A percentile compares a stretch with the other conserved stretches of the same genome.
These are phyloP conservation scores for Hermaeophaga mercurialis DNA, from an alignment of 2,888 invertebrate genomes.

Conservation along the genomic window DNA sequence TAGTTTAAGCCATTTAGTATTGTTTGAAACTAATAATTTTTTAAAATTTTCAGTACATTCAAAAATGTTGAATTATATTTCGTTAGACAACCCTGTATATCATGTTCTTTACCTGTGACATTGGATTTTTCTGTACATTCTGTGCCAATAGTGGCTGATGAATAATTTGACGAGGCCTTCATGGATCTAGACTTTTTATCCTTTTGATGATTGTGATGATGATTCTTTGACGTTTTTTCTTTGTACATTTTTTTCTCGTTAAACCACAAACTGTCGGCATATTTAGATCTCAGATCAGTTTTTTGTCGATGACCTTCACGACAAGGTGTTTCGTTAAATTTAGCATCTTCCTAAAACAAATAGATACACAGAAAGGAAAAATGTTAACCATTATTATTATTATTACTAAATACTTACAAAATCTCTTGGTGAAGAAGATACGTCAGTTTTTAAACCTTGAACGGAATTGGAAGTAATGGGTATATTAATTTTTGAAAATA, in stretches of 20 bases:
- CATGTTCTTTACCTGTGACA: not conserved
- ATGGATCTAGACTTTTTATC: slow-evolving; percentile 6
- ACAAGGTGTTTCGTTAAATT: too few relatives aligned
- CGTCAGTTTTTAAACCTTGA: not conserved
- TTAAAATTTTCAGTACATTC: too few relatives aligned
- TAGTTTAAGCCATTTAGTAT: too few relatives aligned
- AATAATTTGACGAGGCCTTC: slow-evolving; percentile 4
- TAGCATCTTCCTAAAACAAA: too few relatives aligned
- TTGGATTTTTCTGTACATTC: not conserved
- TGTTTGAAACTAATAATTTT: too few relatives aligned
- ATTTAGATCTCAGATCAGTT: slow-evolving; percentile 35
- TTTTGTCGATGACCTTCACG: slow-evolving; percentile 4
- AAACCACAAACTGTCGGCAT: slow-evolving; percentile 47
- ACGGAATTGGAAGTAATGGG: not conserved
- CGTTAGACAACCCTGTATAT: too few relatives aligned
- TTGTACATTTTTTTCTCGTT: slow-evolving; percentile 31
- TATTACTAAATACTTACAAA: too few relatives aligned
- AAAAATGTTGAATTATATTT: not conserved
- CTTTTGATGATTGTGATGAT: slow-evolving; percentile 17
- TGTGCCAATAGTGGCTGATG: not conserved
- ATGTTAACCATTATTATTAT: too few relatives aligned
- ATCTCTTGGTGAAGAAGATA: too few relatives aligned
- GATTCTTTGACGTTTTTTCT: slow-evolving; percentile 18
- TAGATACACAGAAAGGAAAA: too few relatives aligned
- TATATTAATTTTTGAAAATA: slow-evolving; percentile 1